Percentiles rank a stretch among this genome's conserved stretches.
Conservation (phyloP, 2,888 invertebrate genomes). For the Heliconius cydno region DNA sequence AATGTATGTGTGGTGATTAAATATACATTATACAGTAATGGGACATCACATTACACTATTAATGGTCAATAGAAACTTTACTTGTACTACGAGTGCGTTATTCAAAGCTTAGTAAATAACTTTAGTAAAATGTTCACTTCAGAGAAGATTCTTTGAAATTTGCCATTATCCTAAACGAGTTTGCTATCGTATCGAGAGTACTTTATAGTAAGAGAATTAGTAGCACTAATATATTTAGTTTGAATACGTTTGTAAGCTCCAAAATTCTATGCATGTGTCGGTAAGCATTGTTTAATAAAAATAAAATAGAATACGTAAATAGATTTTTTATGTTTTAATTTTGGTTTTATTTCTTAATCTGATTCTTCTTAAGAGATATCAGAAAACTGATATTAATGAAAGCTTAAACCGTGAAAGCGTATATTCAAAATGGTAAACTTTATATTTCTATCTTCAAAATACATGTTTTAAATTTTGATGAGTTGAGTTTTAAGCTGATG, state of each 20-base stretch:
- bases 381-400: too few relatives aligned
- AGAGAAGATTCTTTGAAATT: constrained; percentile 3
- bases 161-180: not conserved
- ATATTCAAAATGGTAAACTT: too few relatives aligned
- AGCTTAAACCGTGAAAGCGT: too few relatives aligned
- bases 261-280: not conserved
- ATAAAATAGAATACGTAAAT: not conserved
- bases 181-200: constrained; percentile 9
- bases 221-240: constrained; percentile 20
- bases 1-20: constrained; percentile 6
- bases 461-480: too few relatives aligned
- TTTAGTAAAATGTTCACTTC: constrained; percentile 3
- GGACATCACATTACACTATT: constrained; percentile 3
- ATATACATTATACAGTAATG: constrained; percentile 25
- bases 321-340: too few relatives aligned
- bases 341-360: too few relatives aligned
- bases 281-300: not conserved
- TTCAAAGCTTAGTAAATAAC: not conserved
- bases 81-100: not conserved
- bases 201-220: not conserved
- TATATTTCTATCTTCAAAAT: too few relatives aligned
- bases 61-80: not conserved
- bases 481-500: too few relatives aligned
- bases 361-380: too few relatives aligned
- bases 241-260: not conserved